Percentiles rank a stretch among this genome's conserved stretches.
Evolutionary conservation across 2,888 invertebrate species (phyloP).

Genomic region (Dusona sp.): DNA sequence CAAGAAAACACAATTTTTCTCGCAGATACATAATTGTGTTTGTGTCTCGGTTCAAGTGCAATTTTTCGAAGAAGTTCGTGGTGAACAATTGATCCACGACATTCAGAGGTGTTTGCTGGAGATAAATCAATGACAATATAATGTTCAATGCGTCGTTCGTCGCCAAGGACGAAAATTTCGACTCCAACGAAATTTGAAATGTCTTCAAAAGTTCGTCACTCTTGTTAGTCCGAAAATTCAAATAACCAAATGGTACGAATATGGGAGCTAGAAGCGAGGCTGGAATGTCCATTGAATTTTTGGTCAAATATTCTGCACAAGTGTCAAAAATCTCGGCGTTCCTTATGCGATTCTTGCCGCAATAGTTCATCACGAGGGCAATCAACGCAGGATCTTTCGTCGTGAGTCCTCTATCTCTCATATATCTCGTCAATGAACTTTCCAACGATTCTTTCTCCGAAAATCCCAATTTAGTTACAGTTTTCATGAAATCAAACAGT

Average conservation of each 20-base stretch:
- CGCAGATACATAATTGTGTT: constrained; percentile 82
- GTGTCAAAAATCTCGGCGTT: constrained; percentile 87
- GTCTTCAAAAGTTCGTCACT: constrained; percentile 87
- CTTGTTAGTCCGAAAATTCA: constrained; percentile 86
- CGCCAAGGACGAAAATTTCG: constrained; percentile 87
- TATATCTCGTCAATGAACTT: constrained; percentile 87
- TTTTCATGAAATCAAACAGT: constrained; percentile 85
- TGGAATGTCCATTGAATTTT: constrained; percentile 85
- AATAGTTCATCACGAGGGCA: constrained; percentile 88
- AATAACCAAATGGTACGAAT: constrained; percentile 87
- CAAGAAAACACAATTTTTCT: constrained; percentile 87
- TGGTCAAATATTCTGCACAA: constrained; percentile 87
- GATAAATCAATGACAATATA: constrained; percentile 88
- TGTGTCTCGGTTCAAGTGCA: constrained; percentile 84
- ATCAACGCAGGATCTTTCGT: constrained; percentile 87
- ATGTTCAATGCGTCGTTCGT: constrained; percentile 87
- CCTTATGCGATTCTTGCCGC: constrained; percentile 87
- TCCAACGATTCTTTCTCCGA: constrained; percentile 86
- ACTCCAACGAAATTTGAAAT: constrained; percentile 86
- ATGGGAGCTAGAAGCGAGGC: constrained; percentile 86
- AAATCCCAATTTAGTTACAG: constrained; percentile 86
- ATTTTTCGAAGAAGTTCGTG: constrained; percentile 87
- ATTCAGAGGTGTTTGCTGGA: constrained; percentile 87
- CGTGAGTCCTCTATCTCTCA: constrained; percentile 86
- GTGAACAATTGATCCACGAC: constrained; percentile 87